Evolutionary conservation across 2,888 invertebrate species (phyloP).

Genomic region (Cerastis leucographa): DNA sequence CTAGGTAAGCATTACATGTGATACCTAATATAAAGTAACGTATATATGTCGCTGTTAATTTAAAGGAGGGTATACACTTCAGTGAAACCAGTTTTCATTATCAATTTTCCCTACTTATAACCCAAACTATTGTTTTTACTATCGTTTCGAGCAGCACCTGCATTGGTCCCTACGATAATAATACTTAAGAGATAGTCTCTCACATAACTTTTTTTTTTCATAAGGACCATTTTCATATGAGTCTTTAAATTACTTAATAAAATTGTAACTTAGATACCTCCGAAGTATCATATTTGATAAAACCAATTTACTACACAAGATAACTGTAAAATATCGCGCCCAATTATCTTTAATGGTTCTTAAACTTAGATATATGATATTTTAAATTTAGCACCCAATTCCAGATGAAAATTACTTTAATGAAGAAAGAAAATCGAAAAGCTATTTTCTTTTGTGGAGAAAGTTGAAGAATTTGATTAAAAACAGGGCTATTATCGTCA

Average conservation of each 20-base stretch:
- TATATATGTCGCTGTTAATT: too few species aligned
- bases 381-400: slow-evolving; percentile 14
- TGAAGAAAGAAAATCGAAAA: slow-evolving; percentile 2
- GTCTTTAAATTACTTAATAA: slow-evolving; percentile 14
- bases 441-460: slow-evolving; percentile 11
- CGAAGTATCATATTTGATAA: slow-evolving; percentile 29
- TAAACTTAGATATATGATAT: slow-evolving; percentile 24
- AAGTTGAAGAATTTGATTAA: slow-evolving; percentile 1
- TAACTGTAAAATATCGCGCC: slow-evolving; percentile 36
- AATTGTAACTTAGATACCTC: slow-evolving; percentile 2
- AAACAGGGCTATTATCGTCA: slow-evolving; percentile 1
- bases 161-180: too few species aligned
- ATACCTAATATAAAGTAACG: too few species aligned
- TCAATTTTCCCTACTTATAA: neutral
- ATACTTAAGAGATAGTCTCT: neutral
- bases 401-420: neutral
- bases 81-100: neutral
- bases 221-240: neutral
- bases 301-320: slow-evolving; percentile 56
- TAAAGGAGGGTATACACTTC: too few species aligned
- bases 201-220: neutral
- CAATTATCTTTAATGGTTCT: slow-evolving; percentile 47
- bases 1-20: too few species aligned
- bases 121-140: neutral
- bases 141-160: neutral